Evolutionary conservation across 2,797 vertebrate species (phyloP).

Genomic region (Siniperca scherzeri): DNA sequence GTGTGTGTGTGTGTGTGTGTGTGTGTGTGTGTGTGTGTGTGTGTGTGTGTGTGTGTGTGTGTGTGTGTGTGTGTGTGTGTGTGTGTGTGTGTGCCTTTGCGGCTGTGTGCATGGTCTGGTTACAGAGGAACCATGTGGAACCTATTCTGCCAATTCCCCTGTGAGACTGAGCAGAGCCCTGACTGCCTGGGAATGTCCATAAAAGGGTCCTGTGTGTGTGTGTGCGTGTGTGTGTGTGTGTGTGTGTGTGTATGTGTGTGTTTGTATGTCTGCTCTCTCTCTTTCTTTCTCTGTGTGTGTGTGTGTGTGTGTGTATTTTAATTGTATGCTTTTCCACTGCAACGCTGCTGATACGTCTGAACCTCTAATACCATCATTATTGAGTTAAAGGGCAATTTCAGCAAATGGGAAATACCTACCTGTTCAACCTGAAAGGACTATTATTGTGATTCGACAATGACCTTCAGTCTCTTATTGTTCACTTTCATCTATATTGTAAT

Average conservation of each 20-base stretch:
- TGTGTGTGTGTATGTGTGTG: constrained; percentile 35
- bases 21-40: constrained; percentile 36
- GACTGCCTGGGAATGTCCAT: constrained; percentile 88
- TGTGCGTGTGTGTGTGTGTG: constrained; percentile 40
- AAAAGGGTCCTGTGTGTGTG: constrained; percentile 83
- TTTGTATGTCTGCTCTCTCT: constrained; percentile 9
- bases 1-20: constrained; percentile 43
- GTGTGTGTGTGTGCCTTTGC: constrained; percentile 60
- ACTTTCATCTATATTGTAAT: constrained; percentile 47
- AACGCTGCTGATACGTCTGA: constrained; percentile 38
- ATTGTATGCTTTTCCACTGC: constrained; percentile 76
- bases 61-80: constrained; percentile 38
- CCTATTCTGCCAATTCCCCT: constrained; percentile 84
- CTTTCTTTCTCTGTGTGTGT: background rate
- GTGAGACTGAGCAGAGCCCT: constrained; percentile 74
- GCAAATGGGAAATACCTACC: constrained; percentile 70
- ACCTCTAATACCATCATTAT: constrained; percentile 47
- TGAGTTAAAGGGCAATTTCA: constrained; percentile 72
- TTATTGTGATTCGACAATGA: constrained; percentile 47
- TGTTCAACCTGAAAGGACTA: constrained; percentile 52
- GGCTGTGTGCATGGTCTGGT: constrained; percentile 69
- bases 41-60: constrained; percentile 47
- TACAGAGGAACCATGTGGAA: constrained; percentile 88
- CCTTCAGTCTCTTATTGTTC: constrained; percentile 39
- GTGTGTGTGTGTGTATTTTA: constrained; percentile 40